Conservation (phyloP, 1,140 invertebrate species). For the Spodoptera litura region DNA sequence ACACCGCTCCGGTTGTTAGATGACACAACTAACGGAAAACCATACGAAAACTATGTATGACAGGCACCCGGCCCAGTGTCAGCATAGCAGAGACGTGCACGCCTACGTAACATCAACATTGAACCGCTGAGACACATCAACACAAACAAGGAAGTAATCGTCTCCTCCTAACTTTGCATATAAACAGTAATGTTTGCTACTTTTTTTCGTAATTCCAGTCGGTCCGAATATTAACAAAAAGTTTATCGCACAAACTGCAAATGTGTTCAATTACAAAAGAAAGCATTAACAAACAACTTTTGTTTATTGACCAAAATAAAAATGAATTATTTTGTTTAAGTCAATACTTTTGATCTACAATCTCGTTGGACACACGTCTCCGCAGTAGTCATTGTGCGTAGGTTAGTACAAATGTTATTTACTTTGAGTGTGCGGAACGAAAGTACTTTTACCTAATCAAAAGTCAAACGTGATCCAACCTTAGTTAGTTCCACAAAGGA, state of each 20-base stretch:
- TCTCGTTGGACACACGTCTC: too few relatives aligned
- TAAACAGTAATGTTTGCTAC: constrained; percentile 1
- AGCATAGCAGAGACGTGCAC: neutral
- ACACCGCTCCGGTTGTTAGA: neutral
- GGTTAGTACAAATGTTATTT: too few relatives aligned
- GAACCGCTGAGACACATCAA: constrained; percentile 1
- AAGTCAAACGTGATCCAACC: constrained; percentile 13
- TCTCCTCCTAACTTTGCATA: neutral
- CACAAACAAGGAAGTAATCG: constrained; percentile 1
- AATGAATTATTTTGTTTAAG: too few relatives aligned
- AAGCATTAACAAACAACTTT: too few relatives aligned
- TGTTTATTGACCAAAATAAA: too few relatives aligned
- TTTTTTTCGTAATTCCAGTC: neutral
- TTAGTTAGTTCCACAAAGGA: constrained; percentile 23
- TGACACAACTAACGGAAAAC: neutral
- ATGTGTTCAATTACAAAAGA: too few relatives aligned
- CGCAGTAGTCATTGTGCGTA: too few relatives aligned
- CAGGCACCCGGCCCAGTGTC: neutral
- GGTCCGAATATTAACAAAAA: too few relatives aligned
- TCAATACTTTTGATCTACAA: too few relatives aligned
- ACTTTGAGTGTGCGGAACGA: too few relatives aligned
- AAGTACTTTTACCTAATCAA: constrained; percentile 18
- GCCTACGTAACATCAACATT: neutral
- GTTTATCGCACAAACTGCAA: too few relatives aligned
- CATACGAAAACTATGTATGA: neutral